These are phyloP conservation scores for Dasypus novemcinctus DNA, from an alignment of 2,113 vertebrate genomes.

Conservation along the genomic window DNA sequence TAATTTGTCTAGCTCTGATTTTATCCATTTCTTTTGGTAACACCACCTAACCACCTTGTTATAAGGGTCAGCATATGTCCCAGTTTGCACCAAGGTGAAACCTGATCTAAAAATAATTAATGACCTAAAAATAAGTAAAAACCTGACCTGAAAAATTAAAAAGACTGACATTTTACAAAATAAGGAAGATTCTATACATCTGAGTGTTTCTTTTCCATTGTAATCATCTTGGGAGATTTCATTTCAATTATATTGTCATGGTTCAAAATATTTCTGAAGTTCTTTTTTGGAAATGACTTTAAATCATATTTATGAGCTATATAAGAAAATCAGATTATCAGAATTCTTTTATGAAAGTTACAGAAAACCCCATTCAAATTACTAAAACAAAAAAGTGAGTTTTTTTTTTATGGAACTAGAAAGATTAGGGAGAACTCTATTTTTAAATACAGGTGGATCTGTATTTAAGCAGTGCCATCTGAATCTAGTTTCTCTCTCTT, in stretches of 20 bases:
- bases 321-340: neutral
- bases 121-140: neutral
- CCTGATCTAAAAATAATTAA: neutral
- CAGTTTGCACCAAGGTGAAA: neutral
- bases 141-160: neutral
- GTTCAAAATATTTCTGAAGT: slow-evolving; percentile 24
- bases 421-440: neutral
- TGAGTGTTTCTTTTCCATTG: neutral
- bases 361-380: neutral
- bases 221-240: slow-evolving; percentile 4
- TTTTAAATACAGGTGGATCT: neutral
- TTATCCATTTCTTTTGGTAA: slow-evolving; percentile 12
- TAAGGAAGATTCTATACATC: neutral
- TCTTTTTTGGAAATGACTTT: slow-evolving; percentile 9
- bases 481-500: neutral
- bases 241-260: slow-evolving; percentile 29
- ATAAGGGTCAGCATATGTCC: neutral
- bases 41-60: neutral
- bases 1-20: neutral
- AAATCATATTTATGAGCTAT: neutral
- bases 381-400: neutral
- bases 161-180: neutral
- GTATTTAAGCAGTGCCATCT: neutral
- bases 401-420: neutral
- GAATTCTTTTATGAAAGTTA: slow-evolving; percentile 1